phyloP scores from a whole-genome alignment of 2,113 vertebrate species.

The Hemiscyllium ocellatum region DNA sequence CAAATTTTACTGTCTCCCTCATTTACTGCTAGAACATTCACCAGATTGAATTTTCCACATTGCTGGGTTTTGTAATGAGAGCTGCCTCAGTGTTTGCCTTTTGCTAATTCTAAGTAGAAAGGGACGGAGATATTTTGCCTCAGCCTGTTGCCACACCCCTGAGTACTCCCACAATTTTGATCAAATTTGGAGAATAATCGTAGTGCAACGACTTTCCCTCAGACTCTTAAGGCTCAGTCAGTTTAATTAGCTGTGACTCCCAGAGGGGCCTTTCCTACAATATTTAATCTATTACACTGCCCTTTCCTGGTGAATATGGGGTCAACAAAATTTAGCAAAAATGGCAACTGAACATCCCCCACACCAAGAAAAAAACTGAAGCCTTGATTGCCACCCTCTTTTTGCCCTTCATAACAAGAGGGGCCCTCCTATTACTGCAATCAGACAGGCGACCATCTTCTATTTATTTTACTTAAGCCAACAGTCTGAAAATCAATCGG shows the following conservation, averaged over 20 bases:
- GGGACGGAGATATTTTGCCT: neutral
- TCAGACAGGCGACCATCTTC: conserved; percentile 42
- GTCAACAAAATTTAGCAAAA: neutral
- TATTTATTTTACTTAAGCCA: conserved; percentile 49
- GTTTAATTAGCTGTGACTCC: neutral
- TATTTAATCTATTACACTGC: neutral
- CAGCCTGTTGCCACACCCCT: neutral
- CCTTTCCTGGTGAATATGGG: too few species aligned
- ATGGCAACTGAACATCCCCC: neutral
- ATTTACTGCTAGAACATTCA: conserved; percentile 12
- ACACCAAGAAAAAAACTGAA: conserved; percentile 37
- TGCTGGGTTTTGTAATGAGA: neutral
- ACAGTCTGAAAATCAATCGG: conserved; percentile 50
- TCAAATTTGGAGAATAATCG: neutral
- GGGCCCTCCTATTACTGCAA: conserved; percentile 38
- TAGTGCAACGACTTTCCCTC: too few species aligned
- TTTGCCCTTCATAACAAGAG: conserved; percentile 43
- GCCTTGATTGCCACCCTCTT: conserved; percentile 39
- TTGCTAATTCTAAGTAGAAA: neutral
- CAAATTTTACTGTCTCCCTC: neutral
- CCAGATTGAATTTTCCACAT: neutral
- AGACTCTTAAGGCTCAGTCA: neutral
- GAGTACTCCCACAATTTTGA: neutral
- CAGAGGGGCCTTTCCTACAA: neutral
- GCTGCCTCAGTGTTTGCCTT: neutral